These are phyloP conservation scores for Uropetala carovei DNA, from an alignment of 2,888 invertebrate species.

Conservation along the genomic window DNA sequence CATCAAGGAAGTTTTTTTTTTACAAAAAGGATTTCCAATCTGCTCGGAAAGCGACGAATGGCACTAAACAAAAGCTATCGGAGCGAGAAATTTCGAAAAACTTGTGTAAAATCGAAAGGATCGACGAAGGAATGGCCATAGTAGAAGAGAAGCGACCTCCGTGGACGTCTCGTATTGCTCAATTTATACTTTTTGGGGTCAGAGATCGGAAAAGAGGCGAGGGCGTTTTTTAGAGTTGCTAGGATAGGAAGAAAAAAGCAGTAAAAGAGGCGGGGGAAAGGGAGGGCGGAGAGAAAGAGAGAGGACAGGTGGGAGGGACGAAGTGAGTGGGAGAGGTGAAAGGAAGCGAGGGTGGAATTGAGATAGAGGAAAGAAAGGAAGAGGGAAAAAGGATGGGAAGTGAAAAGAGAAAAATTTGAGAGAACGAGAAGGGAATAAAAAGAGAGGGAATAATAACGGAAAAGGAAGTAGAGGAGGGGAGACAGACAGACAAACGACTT, in stretches of 20 bases:
- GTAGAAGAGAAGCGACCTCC: not conserved
- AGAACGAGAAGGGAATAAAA: not conserved
- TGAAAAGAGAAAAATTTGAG: too few species aligned
- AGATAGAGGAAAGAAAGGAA: not conserved
- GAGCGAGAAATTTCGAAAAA: not conserved
- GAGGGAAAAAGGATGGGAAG: not conserved
- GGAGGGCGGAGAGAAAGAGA: not conserved
- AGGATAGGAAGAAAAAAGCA: not conserved
- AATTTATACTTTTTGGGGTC: conserved; percentile 8
- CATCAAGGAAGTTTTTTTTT: not conserved
- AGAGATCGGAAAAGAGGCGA: conserved; percentile 15
- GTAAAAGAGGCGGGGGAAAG: not conserved
- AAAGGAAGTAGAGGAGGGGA: not conserved
- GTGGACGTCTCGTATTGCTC: not conserved
- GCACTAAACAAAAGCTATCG: not conserved
- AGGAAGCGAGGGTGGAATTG: not conserved
- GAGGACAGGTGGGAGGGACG: not conserved
- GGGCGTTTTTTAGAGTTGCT: not conserved
- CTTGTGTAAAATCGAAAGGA: not conserved
- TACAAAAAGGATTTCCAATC: not conserved
- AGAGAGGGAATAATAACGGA: not conserved
- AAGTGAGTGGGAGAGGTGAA: not conserved
- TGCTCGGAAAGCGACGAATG: not conserved
- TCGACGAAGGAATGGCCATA: not conserved
- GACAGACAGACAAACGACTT: not conserved